Evolutionary conservation across 2,113 vertebrate species (phyloP).

Genomic region (Lepus europaeus): DNA sequence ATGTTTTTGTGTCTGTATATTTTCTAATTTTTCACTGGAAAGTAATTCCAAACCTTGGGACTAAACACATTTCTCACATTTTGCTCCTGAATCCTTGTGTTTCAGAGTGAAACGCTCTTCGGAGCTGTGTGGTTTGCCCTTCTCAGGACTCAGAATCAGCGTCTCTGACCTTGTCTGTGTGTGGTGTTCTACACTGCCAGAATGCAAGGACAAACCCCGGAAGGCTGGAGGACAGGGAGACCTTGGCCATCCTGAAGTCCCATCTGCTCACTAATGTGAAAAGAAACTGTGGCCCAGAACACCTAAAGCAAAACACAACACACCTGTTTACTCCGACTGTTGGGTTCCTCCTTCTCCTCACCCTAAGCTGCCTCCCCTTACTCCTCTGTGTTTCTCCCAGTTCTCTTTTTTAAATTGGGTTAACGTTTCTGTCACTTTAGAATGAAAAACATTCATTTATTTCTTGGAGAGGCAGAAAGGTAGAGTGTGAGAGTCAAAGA

Average conservation of each 20-base stretch:
- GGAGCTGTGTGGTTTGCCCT: neutral
- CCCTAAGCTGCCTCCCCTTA: too few species aligned
- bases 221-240: slow-evolving; percentile 51
- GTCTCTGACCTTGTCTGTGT: slow-evolving; percentile 37
- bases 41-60: neutral
- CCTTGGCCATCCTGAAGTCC: slow-evolving; percentile 32
- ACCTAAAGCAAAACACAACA: slow-evolving; percentile 13
- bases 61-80: neutral
- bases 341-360: neutral
- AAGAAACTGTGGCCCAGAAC: slow-evolving; percentile 42
- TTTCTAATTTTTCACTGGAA: neutral
- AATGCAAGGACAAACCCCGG: slow-evolving; percentile 53
- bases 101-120: neutral
- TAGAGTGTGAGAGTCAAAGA: too few species aligned
- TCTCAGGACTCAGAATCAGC: neutral
- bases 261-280: slow-evolving; percentile 69
- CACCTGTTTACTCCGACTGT: slow-evolving; percentile 57
- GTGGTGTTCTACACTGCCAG: neutral
- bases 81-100: neutral
- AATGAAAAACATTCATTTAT: too few species aligned
- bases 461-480: too few species aligned
- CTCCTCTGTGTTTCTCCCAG: too few species aligned
- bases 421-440: too few species aligned
- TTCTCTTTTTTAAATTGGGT: neutral
- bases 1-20: neutral